Conservation (phyloP, 2,113 vertebrate species). For the Baryphthengus martii region DNA sequence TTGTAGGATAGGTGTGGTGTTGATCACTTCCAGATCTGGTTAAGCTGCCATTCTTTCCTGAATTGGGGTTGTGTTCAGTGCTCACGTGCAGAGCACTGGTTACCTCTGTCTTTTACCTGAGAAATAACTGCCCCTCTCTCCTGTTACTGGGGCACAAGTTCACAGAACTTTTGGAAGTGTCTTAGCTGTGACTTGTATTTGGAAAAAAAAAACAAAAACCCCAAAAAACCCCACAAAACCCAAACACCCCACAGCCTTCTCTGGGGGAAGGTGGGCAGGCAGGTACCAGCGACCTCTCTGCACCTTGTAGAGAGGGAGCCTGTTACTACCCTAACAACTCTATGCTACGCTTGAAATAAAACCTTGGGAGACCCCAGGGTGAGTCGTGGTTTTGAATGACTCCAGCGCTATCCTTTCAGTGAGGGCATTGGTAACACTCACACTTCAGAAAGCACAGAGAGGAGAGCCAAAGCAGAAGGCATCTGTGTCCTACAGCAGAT, state of each 20-base stretch:
- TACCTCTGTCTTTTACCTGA: neutral
- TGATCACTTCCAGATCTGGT: neutral
- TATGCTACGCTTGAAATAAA: neutral
- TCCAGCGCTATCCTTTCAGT: neutral
- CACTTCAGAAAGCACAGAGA: neutral
- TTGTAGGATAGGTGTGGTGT: neutral
- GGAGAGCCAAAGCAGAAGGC: slow-evolving; percentile 14
- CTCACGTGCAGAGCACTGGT: neutral
- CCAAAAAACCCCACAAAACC: neutral
- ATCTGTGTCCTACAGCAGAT: neutral
- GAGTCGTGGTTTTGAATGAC: neutral
- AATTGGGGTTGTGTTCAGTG: neutral
- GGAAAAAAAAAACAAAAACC: neutral
- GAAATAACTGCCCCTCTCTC: neutral
- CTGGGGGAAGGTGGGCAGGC: neutral
- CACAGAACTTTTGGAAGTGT: neutral
- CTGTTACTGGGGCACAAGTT: neutral
- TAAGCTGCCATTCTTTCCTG: slow-evolving; percentile 59
- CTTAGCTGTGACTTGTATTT: neutral
- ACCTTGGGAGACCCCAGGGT: neutral
- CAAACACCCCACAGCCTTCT: neutral
- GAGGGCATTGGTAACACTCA: neutral
- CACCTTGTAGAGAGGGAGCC: neutral
- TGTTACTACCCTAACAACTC: neutral
- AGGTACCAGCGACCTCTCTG: neutral